These are phyloP conservation scores for Melanostigma gelatinosum DNA, from an alignment of 2,113 vertebrate genomes.

Conservation along the genomic window DNA sequence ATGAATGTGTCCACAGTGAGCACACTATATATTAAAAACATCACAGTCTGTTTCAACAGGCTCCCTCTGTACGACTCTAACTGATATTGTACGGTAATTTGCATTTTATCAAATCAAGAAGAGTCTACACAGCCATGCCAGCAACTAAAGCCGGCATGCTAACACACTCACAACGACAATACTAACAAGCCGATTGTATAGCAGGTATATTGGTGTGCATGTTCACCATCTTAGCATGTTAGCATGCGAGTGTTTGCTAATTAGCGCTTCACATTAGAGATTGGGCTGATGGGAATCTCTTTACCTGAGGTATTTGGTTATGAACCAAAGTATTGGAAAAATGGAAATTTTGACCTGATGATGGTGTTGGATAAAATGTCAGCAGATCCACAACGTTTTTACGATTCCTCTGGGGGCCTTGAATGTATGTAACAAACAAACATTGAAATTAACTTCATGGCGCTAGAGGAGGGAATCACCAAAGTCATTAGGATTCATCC, in stretches of 20 bases:
- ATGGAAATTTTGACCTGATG: neutral
- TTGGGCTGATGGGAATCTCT: neutral
- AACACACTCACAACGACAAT: neutral
- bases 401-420: neutral
- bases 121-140: neutral
- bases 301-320: neutral
- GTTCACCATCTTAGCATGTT: neutral
- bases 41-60: constrained; percentile 1
- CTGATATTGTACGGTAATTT: neutral
- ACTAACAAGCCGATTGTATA: neutral
- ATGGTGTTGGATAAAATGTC: neutral
- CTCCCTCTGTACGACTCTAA: neutral
- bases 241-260: neutral
- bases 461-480: neutral
- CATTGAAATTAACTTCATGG: neutral
- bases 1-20: neutral
- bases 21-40: neutral
- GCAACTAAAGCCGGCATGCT: neutral
- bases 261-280: neutral
- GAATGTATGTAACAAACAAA: neutral
- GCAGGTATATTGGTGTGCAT: neutral
- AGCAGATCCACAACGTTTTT: neutral
- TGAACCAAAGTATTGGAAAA: neutral
- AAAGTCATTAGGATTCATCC: neutral
- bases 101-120: neutral